Evolutionary conservation across 2,113 vertebrate species (phyloP), one percentile per base, ranked within the genome.

Genomic region (Syngnathus scovelli): DNA sequence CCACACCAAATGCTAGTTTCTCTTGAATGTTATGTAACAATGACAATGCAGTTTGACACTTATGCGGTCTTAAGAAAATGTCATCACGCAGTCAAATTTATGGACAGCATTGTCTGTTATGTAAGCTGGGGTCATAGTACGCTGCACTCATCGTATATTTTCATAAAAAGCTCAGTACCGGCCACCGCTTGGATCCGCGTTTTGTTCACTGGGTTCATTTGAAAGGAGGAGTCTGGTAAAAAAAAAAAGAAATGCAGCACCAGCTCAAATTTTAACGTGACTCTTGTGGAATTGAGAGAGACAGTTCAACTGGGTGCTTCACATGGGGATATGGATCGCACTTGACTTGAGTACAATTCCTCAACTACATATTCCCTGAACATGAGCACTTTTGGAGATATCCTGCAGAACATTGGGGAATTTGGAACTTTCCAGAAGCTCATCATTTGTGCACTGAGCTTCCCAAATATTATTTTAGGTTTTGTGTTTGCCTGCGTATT

Each of bases 361-460:
- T 9, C 5, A 51, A 10, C 19, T 51, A 4, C 49, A 10, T 11
- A 55, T 5, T 62, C 19, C 12, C 1, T 16, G 13, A 81, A n/a
- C 63, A 93, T 90, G 93, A 75, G 86, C 0, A 87, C 89, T 0
- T 80, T 93, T 0, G 89, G 91, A 15, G 87, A 93, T 67, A 86
- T 94, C 66, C 78, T 95, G 36, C 80, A 75, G 10, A 81, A 69
- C 15, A 64, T 91, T 0, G 93, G 92, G 0, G 92, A 91, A 39
- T 95, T 94, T 51, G 92, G 94, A 61, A 68, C 67, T 0, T 95
- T 95, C 64, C 95, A 98, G 79, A 82, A 91, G 61, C 11, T 78
- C 61, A 61, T 92, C 48, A 67, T 93, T 61, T 49, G 93, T 36
- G 66, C 90, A 5, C 70, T 92, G 0, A 59, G 85, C 55, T 7